These are phyloP conservation scores for Epizoanthus ramosus DNA, from an alignment of 92 coral and sea anemone genomes.

Conservation along the genomic window DNA sequence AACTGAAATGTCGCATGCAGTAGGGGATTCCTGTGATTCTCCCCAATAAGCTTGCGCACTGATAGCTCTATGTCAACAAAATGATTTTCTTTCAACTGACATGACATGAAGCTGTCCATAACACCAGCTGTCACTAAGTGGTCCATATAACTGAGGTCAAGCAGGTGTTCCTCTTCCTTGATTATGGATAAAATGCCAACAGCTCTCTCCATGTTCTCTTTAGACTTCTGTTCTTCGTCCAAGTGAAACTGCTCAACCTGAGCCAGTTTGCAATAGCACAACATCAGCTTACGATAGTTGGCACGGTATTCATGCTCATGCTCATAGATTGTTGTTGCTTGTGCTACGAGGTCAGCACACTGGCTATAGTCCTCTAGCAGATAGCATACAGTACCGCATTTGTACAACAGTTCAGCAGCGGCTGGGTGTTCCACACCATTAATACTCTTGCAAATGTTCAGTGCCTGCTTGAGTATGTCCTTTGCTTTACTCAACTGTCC, in stretches of 20 bases:
- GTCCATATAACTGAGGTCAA: not conserved
- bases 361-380: constrained; percentile 16
- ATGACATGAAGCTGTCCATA: not conserved
- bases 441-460: not conserved
- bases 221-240: not conserved
- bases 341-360: not conserved
- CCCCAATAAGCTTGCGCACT: not conserved
- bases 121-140: not conserved
- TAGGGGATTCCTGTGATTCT: too few species aligned
- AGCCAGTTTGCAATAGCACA: constrained; percentile 4
- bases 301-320: too few species aligned
- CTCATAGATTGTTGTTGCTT: constrained; percentile 21
- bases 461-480: not conserved
- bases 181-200: not conserved
- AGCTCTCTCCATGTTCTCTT: constrained; percentile 20
- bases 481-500: constrained; percentile 1
- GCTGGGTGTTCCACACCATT: not conserved
- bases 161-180: not conserved
- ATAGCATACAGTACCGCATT: not conserved
- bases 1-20: too few species aligned
- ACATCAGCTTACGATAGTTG: not conserved
- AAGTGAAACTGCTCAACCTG: not conserved
- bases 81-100: not conserved
- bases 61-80: not conserved
- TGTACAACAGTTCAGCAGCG: constrained; percentile 22